Evolutionary conservation across 1,140 invertebrate species (phyloP).

Genomic region (Platorchestia sp.): DNA sequence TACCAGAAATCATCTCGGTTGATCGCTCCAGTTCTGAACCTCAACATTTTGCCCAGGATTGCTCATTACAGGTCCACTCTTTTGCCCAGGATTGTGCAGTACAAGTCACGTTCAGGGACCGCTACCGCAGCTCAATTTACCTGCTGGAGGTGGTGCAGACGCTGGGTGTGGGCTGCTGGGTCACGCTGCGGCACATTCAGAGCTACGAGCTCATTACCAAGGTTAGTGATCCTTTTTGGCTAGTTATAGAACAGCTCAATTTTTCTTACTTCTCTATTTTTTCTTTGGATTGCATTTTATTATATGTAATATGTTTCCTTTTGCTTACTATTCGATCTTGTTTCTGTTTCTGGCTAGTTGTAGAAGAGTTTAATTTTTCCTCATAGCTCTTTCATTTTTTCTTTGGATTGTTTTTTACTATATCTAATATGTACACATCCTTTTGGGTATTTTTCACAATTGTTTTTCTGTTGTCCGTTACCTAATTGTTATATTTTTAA

Average conservation of each 20-base stretch:
- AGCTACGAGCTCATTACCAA: conserved; percentile 27
- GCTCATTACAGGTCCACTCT: not conserved
- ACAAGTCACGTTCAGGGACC: not conserved
- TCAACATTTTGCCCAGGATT: not conserved
- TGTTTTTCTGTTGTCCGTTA: too few species aligned
- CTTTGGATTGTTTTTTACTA: too few species aligned
- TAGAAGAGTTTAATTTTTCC: too few species aligned
- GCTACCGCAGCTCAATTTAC: not conserved
- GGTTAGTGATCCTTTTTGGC: not conserved
- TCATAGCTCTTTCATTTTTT: too few species aligned
- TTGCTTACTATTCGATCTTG: too few species aligned
- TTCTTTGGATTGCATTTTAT: not conserved
- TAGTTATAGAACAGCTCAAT: not conserved
- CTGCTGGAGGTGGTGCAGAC: not conserved
- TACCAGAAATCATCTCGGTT: too few species aligned
- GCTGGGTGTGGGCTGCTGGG: not conserved
- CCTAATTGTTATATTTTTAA: too few species aligned
- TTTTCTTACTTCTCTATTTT: not conserved
- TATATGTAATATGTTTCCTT: too few species aligned
- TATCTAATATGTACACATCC: too few species aligned
- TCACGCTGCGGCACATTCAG: not conserved
- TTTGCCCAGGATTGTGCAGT: not conserved
- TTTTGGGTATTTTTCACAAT: too few species aligned
- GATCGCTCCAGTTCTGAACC: too few species aligned
- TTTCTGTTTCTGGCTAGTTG: too few species aligned